Evolutionary conservation across 2,888 invertebrate species (phyloP).

Genomic region (Ypsolopha sequella): DNA sequence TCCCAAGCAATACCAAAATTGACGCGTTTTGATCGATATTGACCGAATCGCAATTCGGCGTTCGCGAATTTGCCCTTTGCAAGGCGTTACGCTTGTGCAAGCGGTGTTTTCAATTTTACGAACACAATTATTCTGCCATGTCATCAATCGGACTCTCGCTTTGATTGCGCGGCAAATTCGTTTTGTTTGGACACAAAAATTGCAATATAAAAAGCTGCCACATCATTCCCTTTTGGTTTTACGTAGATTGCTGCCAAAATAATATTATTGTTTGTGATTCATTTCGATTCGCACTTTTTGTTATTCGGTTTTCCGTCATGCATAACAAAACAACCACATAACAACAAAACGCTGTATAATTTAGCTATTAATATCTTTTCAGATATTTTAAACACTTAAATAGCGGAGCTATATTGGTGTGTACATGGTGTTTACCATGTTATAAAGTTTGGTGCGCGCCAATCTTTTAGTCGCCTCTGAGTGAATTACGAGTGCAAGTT

Average conservation of each 20-base stretch:
- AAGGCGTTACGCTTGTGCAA: conserved; percentile 49
- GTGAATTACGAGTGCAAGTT: too few species aligned
- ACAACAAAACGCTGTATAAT: too few species aligned
- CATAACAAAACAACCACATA: too few species aligned
- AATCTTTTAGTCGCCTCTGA: too few species aligned
- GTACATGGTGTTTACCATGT: too few species aligned
- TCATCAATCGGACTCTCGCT: conserved; percentile 70
- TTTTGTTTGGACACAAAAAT: conserved; percentile 71
- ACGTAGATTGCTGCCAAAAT: conserved; percentile 68
- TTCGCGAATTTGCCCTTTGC: neutral
- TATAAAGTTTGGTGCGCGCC: too few species aligned
- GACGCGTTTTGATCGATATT: too few species aligned
- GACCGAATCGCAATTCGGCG: too few species aligned
- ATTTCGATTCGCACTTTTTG: neutral
- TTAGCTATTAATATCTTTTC: too few species aligned
- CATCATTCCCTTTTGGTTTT: conserved; percentile 70
- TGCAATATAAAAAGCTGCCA: conserved; percentile 71
- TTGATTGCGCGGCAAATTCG: conserved; percentile 71
- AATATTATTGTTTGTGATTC: conserved; percentile 46
- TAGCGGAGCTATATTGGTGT: too few species aligned
- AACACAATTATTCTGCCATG: conserved; percentile 69
- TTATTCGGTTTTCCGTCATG: neutral
- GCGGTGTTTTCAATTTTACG: conserved; percentile 68
- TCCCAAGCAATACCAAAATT: too few species aligned
- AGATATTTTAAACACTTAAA: too few species aligned